A percentile compares a stretch with the other conserved stretches of the same genome.
These are phyloP conservation scores for Turritopsis dohrnii DNA, from an alignment of 30 jellyfish, hydroid and myxozoan species.

Conservation along the genomic window DNA sequence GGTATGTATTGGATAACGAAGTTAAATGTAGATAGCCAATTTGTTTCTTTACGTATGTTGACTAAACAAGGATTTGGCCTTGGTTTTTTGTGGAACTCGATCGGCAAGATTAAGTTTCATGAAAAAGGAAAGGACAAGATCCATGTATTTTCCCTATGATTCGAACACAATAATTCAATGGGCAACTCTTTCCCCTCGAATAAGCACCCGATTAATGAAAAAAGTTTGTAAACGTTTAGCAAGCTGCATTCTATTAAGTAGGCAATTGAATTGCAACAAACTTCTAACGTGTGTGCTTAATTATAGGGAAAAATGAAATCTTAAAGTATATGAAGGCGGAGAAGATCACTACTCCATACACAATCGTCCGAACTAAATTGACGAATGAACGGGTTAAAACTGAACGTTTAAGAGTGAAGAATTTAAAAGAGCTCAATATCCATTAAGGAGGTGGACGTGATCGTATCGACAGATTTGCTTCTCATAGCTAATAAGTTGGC, in stretches of 20 bases:
- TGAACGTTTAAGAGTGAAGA: background rate
- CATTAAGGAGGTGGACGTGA: background rate
- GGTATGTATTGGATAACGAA: constrained; percentile 1
- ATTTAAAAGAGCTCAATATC: constrained; percentile 1
- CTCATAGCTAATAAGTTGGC: background rate
- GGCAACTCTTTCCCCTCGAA: background rate
- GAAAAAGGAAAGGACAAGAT: background rate
- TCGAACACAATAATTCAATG: background rate
- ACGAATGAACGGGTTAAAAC: constrained; percentile 4
- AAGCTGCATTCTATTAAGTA: background rate
- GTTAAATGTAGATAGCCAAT: background rate
- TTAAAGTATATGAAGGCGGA: constrained; percentile 7
- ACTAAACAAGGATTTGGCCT: background rate
- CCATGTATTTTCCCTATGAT: background rate
- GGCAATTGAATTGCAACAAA: background rate
- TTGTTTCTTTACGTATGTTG: background rate
- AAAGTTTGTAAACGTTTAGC: background rate
- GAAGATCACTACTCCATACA: background rate
- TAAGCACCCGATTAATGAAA: background rate
- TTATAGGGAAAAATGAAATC: constrained; percentile 1
- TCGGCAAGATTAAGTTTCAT: background rate
- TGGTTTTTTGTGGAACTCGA: background rate
- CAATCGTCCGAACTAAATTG: constrained; percentile 8
- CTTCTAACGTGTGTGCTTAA: background rate
- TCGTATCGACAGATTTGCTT: background rate